phyloP scores from a whole-genome alignment of 2,888 invertebrate species.

The Lasioglossum vierecki region DNA sequence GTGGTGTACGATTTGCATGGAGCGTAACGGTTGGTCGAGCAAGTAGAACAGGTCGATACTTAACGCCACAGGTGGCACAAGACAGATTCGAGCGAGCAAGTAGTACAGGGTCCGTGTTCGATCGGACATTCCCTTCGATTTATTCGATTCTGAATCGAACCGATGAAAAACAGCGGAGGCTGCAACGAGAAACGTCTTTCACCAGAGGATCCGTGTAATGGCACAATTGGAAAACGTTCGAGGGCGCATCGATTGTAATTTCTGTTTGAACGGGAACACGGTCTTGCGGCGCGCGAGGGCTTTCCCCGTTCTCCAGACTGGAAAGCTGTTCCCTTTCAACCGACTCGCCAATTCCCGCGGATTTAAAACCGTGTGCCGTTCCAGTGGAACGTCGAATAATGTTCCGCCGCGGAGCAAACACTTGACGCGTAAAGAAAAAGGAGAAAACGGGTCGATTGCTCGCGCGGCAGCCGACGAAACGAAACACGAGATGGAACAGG shows the following conservation, averaged over 20 bases:
- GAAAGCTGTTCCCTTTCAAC: background rate
- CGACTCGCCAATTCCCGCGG: background rate
- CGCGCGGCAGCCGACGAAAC: background rate
- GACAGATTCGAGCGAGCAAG: background rate
- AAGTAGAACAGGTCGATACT: background rate
- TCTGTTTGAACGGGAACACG: background rate
- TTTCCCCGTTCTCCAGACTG: background rate
- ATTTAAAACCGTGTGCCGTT: background rate
- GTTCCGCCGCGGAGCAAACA: background rate
- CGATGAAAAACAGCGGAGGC: background rate
- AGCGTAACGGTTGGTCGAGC: background rate
- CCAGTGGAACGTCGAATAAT: background rate
- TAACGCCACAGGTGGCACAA: background rate
- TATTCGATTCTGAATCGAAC: background rate
- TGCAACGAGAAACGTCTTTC: background rate
- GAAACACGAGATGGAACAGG: background rate
- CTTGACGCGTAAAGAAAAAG: background rate
- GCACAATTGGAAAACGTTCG: background rate
- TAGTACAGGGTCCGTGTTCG: background rate
- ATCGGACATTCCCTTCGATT: background rate
- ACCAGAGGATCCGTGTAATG: background rate
- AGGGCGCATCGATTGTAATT: background rate
- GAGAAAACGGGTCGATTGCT: background rate
- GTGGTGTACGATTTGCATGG: background rate
- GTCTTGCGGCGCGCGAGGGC: background rate